Evolutionary conservation across 2,888 invertebrate genomes (phyloP).

Genomic region (Epistrophella euchroma): DNA sequence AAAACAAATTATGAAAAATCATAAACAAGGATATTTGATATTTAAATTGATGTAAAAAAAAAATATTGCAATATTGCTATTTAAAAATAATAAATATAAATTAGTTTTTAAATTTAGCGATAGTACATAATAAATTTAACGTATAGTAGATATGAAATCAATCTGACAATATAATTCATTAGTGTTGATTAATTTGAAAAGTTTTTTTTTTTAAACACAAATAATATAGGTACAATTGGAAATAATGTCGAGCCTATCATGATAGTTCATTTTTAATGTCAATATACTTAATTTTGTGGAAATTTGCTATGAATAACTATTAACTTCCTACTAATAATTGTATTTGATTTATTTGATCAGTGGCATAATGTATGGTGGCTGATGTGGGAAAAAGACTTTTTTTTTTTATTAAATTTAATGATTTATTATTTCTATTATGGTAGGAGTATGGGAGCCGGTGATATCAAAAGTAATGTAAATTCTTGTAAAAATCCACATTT

Average conservation of each 20-base stretch:
- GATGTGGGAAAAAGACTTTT: neutral
- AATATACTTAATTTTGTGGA: conserved; percentile 16
- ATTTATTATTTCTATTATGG: too few species aligned
- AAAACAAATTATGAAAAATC: conserved; percentile 34
- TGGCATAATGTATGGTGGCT: neutral
- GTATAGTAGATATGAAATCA: conserved; percentile 16
- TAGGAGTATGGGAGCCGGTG: too few species aligned
- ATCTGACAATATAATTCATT: conserved; percentile 21
- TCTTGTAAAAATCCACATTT: too few species aligned
- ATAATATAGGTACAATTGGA: neutral
- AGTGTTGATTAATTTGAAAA: conserved; percentile 33
- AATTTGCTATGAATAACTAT: conserved; percentile 2
- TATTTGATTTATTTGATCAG: conserved; percentile 3
- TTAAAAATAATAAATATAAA: conserved; percentile 16
- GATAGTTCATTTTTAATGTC: conserved; percentile 4
- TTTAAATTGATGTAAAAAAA: conserved; percentile 23
- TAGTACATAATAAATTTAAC: conserved; percentile 5
- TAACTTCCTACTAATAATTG: conserved; percentile 1
- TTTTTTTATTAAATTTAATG: neutral
- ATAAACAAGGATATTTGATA: conserved; percentile 37
- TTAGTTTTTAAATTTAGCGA: neutral
- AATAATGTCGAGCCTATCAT: neutral
- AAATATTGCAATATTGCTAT: conserved; percentile 17
- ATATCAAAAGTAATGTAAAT: too few species aligned
- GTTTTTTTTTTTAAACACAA: neutral